Evolutionary conservation across 2,888 invertebrate genomes (phyloP), one percentile per base, ranked within the genome.

Genomic region (Eulithis testata): DNA sequence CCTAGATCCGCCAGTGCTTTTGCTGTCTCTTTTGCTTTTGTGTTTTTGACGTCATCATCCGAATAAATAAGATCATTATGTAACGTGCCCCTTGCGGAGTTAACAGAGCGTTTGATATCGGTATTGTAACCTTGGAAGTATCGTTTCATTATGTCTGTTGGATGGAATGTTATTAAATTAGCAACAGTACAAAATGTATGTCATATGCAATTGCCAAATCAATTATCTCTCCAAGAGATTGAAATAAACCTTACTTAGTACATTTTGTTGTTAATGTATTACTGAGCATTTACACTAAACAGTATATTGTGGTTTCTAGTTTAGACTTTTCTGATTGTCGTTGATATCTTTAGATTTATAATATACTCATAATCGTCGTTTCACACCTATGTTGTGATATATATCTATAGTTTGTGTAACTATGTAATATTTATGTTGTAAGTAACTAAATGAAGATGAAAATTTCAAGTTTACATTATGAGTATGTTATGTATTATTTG

Each of bases 271-370:
- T 21, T 47, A 47, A 11, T 56, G 56, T 50, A 43, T 31, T 53
- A 5, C 31, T 11, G 69, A 73, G 75, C 78, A 79, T 80, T 81
- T 79, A 80, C 11, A 65, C 70, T 21, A 21, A 21, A 21, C 21
- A 1, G 21, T 21, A 2, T 62, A 77, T 77, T 79, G 66, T 73
- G 69, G 78, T 80, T 47, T 47, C 3, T 14, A 21, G n/a, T 47
- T 45, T 12, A 7, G 21, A 47, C 12, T 47, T 7, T 36, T 21
- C 21, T 21, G 21, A 1, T 11, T 31, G 11, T 31, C 27, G n/a
- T 45, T 45, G 31, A 56, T 55, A 40, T 27, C 60, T 70, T 68
- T 64, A 59, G 50, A 72, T 70, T 65, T 60, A 72, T 65, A 36
- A 61, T 71, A 79, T 76, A 75, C 76, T 76, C 74, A 66, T 66